phyloP scores from a whole-genome alignment of 2,797 vertebrate genomes.

The Neostethus bicornis region DNA sequence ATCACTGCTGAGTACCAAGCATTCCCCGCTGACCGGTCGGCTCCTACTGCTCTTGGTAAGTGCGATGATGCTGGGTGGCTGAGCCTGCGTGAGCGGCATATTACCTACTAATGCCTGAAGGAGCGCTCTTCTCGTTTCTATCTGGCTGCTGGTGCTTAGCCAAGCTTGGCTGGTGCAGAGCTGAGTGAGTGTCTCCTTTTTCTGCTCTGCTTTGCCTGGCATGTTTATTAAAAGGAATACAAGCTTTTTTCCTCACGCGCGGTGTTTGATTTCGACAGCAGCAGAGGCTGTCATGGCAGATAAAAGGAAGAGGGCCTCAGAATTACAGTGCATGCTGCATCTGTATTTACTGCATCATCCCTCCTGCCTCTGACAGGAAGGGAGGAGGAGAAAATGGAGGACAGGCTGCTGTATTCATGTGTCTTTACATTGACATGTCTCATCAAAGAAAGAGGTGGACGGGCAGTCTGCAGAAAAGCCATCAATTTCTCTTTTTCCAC shows the following conservation, averaged over 20 bases:
- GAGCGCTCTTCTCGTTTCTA: constrained; percentile 78
- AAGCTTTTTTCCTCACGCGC: constrained; percentile 77
- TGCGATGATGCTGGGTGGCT: constrained; percentile 76
- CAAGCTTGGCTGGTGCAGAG: constrained; percentile 54
- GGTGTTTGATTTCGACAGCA: constrained; percentile 81
- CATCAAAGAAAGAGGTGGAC: constrained; percentile 69
- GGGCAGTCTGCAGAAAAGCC: constrained; percentile 64
- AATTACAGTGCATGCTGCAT: constrained; percentile 68
- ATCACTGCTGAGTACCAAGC: constrained; percentile 43
- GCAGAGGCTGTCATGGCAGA: constrained; percentile 82
- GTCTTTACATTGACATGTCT: constrained; percentile 78
- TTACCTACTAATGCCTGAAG: constrained; percentile 79
- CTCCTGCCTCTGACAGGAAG: constrained; percentile 67
- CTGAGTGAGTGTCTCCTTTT: constrained; percentile 60
- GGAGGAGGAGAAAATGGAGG: constrained; percentile 78
- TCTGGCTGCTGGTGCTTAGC: constrained; percentile 61
- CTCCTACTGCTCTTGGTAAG: constrained; percentile 77
- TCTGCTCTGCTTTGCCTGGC: constrained; percentile 69
- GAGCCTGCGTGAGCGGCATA: constrained; percentile 78
- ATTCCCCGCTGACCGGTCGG: constrained; percentile 80
- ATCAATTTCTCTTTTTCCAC: constrained; percentile 68
- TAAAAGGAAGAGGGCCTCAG: constrained; percentile 76
- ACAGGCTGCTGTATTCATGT: constrained; percentile 76
- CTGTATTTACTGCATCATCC: constrained; percentile 78
- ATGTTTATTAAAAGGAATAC: constrained; percentile 88